A percentile compares a stretch with the other conserved stretches of the same genome.
Evolutionary conservation across 2,888 invertebrate genomes (phyloP).

Genomic region (Syrphus vitripennis): DNA sequence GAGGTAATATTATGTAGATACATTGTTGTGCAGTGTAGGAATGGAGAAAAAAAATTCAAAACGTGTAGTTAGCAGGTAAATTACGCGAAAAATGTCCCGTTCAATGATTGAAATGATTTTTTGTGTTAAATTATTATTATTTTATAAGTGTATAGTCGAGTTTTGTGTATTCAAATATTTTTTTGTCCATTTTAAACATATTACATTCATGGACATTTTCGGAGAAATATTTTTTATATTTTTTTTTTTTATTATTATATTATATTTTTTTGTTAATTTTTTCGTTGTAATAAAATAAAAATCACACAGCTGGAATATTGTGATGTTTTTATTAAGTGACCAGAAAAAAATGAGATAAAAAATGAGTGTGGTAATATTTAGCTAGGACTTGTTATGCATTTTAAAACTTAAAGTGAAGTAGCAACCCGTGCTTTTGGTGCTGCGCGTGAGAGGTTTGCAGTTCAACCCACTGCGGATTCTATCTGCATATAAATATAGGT

Average conservation of each 20-base stretch:
- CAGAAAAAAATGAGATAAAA: too few relatives aligned
- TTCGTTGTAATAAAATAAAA: neutral
- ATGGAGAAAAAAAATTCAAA: neutral
- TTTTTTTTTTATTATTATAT: neutral
- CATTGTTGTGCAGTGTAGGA: too few relatives aligned
- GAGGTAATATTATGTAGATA: constrained; percentile 35
- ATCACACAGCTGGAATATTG: neutral
- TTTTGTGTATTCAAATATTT: neutral
- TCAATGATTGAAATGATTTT: constrained; percentile 16
- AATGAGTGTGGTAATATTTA: too few relatives aligned
- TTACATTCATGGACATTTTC: neutral
- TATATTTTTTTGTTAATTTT: too few relatives aligned
- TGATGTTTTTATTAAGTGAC: neutral
- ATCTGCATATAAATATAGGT: too few relatives aligned
- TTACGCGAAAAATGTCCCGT: constrained; percentile 19
- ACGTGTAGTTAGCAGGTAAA: constrained; percentile 26
- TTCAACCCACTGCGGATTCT: too few relatives aligned
- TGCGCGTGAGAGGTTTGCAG: too few relatives aligned
- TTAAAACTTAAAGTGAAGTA: too few relatives aligned
- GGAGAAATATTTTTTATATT: neutral
- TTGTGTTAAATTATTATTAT: neutral
- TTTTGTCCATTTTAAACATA: too few relatives aligned
- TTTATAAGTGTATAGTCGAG: neutral
- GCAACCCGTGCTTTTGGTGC: too few relatives aligned
- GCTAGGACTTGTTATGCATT: too few relatives aligned